These are phyloP conservation scores for Sturnus vulgaris DNA, from an alignment of 2,113 vertebrate species.

Conservation along the genomic window DNA sequence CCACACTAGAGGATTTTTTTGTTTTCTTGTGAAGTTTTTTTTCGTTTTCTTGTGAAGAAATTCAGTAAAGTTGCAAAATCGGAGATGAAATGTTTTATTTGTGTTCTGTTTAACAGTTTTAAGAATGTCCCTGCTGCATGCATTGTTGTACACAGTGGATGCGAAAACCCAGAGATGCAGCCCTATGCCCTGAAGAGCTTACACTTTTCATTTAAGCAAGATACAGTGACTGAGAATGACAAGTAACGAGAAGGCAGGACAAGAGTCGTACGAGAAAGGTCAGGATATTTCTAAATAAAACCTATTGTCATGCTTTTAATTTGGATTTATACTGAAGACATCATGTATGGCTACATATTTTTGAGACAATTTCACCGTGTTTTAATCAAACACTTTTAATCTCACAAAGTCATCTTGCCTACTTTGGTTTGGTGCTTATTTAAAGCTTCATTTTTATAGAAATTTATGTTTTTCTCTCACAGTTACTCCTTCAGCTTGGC, in stretches of 20 bases:
- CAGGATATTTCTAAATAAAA: constrained; percentile 50
- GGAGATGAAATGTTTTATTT: background rate
- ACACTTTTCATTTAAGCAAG: constrained; percentile 44
- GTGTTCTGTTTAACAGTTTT: background rate
- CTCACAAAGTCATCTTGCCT: background rate
- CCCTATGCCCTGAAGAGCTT: constrained; percentile 50
- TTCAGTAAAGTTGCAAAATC: background rate
- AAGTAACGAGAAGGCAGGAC: constrained; percentile 45
- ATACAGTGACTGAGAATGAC: constrained; percentile 62
- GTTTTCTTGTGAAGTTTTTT: background rate
- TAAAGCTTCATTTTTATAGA: background rate
- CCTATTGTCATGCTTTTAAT: constrained; percentile 42
- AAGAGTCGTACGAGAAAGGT: constrained; percentile 38
- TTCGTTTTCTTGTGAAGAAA: background rate
- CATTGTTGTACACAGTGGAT: background rate
- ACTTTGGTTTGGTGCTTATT: background rate
- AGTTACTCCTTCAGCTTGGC: background rate
- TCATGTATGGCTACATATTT: background rate
- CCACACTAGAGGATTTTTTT: background rate
- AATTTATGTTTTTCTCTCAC: background rate
- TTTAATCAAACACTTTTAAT: background rate
- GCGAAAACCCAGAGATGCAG: background rate
- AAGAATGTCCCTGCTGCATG: background rate
- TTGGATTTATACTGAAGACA: background rate
- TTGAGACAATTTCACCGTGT: background rate